These are phyloP conservation scores for Agonum fuliginosum DNA, from an alignment of 2,888 invertebrate species.

Conservation along the genomic window DNA sequence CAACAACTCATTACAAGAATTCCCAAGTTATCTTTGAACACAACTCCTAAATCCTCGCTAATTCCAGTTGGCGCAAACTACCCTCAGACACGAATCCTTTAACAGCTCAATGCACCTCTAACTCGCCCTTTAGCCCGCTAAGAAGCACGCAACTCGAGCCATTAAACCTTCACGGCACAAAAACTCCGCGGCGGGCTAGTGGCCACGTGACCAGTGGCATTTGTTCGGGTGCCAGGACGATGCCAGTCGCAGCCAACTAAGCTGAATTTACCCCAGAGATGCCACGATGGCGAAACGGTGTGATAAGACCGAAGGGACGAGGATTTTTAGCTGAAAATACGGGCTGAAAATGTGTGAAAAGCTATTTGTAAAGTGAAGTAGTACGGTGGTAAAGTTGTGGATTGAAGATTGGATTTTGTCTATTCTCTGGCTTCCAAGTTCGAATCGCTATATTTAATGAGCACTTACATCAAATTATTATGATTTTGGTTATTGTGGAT, in stretches of 20 bases:
- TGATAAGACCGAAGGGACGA: background rate
- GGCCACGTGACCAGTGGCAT: background rate
- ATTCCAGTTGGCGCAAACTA: background rate
- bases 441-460: too few species aligned
- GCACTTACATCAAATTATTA: too few species aligned
- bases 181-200: background rate
- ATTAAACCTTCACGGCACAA: background rate
- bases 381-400: too few species aligned
- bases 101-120: background rate
- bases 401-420: too few species aligned
- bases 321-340: background rate
- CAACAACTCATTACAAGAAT: slow-evolving; percentile 2
- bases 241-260: background rate
- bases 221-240: too few species aligned
- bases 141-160: background rate
- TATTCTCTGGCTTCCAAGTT: too few species aligned
- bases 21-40: background rate
- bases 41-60: background rate
- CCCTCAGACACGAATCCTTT: background rate
- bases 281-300: background rate
- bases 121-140: background rate
- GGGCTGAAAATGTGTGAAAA: background rate
- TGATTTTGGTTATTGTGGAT: too few species aligned
- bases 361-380: too few species aligned
- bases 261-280: background rate